phyloP scores from a whole-genome alignment of 2,797 vertebrate species.

The Enoplosus armatus region DNA sequence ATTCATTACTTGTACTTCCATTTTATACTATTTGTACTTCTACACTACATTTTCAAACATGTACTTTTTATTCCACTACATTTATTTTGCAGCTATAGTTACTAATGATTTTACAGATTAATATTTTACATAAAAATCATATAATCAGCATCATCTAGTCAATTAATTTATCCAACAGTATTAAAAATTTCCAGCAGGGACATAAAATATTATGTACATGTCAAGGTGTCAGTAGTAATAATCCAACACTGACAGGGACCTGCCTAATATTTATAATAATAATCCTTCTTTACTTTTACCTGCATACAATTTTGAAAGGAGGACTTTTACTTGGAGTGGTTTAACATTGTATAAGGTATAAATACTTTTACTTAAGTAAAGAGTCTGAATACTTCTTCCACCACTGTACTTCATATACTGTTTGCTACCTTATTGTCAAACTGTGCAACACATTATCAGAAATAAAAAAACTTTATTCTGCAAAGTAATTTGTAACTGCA shows the following conservation, averaged over 20 bases:
- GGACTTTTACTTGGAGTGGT: neutral
- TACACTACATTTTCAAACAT: neutral
- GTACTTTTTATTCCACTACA: neutral
- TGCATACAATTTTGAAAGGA: neutral
- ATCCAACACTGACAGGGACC: too few relatives aligned
- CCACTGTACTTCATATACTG: neutral
- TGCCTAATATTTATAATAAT: too few relatives aligned
- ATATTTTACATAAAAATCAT: neutral
- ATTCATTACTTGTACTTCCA: too few relatives aligned
- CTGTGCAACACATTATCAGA: neutral
- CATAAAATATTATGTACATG: neutral
- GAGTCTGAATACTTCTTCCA: neutral
- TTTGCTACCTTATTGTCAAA: neutral
- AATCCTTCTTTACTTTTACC: neutral
- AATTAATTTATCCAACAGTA: neutral
- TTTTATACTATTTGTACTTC: neutral
- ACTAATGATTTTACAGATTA: neutral
- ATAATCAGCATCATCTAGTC: neutral
- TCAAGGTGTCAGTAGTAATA: neutral
- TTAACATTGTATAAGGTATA: neutral
- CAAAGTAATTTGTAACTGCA: neutral
- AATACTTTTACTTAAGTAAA: neutral
- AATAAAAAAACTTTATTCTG: neutral
- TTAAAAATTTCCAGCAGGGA: neutral
- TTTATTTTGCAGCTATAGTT: neutral